These are phyloP conservation scores for Masticophis lateralis DNA, from an alignment of 2,797 vertebrate species.

Conservation along the genomic window DNA sequence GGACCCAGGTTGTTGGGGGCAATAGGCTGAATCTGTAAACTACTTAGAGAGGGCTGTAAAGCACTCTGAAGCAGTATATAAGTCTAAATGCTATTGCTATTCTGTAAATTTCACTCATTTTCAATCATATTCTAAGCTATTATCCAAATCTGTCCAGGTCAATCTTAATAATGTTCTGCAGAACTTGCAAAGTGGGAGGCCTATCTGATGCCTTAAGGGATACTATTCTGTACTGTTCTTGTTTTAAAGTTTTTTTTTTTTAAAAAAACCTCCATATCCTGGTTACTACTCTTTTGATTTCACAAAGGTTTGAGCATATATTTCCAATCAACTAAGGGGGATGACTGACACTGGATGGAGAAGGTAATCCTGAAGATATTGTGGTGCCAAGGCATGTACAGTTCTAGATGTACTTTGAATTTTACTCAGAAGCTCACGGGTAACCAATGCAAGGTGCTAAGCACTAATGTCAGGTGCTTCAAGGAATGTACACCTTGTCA, in stretches of 20 bases:
- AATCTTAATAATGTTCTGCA: background rate
- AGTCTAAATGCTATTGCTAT: too few species aligned
- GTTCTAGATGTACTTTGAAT: background rate
- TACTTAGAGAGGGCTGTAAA: too few species aligned
- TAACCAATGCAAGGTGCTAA: background rate
- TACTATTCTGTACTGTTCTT: background rate
- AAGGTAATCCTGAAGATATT: background rate
- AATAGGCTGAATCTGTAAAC: too few species aligned
- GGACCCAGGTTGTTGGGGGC: too few species aligned
- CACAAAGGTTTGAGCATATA: background rate
- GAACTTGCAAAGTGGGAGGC: background rate
- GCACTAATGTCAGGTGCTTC: background rate
- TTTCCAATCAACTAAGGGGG: background rate
- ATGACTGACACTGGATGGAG: background rate
- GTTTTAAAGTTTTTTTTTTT: background rate
- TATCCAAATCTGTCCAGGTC: background rate
- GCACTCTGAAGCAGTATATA: too few species aligned
- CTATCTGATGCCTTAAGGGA: background rate
- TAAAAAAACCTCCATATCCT: background rate
- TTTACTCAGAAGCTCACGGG: background rate
- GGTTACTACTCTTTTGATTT: background rate
- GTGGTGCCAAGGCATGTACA: background rate
- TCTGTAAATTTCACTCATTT: background rate
- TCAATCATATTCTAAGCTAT: background rate
- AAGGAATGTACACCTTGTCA: background rate